These are phyloP conservation scores for silkworm (Bombyx mori) DNA, from an alignment of 1,140 invertebrate species.

Conservation along the genomic window ASM3026992v2 NC_085124.1:1924501-1925000, in stretches of 20 bases:
- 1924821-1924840: too few relatives aligned
- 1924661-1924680: conserved; percentile 21
- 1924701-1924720: conserved; percentile 14
- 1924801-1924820: too few relatives aligned
- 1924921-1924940: too few relatives aligned
- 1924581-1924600: conserved; percentile 69
- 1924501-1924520: conserved; percentile 69
- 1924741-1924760: conserved; percentile 9
- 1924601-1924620: conserved; percentile 59
- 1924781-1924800: too few relatives aligned
- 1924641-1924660: conserved; percentile 30
- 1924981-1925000: conserved; percentile 48
- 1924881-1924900: too few relatives aligned
- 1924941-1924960: not conserved
- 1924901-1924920: too few relatives aligned
- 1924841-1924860: too few relatives aligned
- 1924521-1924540: conserved; percentile 39
- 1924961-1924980: conserved; percentile 6
- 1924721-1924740: conserved; percentile 9
- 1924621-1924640: conserved; percentile 70
- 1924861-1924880: too few relatives aligned
- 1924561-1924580: conserved; percentile 57
- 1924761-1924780: too few relatives aligned
- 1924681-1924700: conserved; percentile 32
- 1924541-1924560: conserved; percentile 25